Evolutionary conservation across 2,888 invertebrate genomes (phyloP).

Genomic region (Plebejus melissa): DNA sequence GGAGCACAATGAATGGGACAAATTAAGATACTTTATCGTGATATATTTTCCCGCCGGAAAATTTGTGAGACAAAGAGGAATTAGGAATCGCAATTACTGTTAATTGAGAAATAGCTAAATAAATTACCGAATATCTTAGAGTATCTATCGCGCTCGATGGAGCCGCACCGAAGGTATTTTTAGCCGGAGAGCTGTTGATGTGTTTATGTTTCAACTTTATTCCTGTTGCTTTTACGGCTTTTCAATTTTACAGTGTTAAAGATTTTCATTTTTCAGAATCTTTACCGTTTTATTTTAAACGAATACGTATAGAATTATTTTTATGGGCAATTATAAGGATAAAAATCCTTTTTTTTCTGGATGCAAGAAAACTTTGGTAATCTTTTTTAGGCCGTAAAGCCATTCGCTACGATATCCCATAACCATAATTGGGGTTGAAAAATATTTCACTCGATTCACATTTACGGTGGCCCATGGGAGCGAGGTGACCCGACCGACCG

Average conservation of each 20-base stretch:
- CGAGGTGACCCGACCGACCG: constrained; percentile 7
- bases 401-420: background rate
- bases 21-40: constrained; percentile 40
- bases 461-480: constrained; percentile 22
- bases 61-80: constrained; percentile 36
- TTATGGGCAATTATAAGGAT: too few relatives aligned
- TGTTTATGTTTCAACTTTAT: background rate
- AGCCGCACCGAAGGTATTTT: constrained; percentile 1
- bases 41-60: constrained; percentile 38
- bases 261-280: too few relatives aligned
- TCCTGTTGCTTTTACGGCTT: background rate
- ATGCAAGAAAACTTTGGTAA: background rate
- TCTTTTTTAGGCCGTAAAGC: background rate
- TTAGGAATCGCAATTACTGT: constrained; percentile 24
- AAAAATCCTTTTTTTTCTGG: too few relatives aligned
- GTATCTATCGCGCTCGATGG: background rate
- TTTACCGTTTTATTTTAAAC: background rate
- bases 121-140: constrained; percentile 15
- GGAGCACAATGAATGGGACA: constrained; percentile 46
- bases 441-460: constrained; percentile 4
- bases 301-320: too few relatives aligned
- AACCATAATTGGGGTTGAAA: constrained; percentile 18
- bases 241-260: background rate
- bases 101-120: constrained; percentile 22
- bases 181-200: background rate